Evolutionary conservation across 2,113 vertebrate genomes (phyloP).

Genomic region (Dipodomys merriami): DNA sequence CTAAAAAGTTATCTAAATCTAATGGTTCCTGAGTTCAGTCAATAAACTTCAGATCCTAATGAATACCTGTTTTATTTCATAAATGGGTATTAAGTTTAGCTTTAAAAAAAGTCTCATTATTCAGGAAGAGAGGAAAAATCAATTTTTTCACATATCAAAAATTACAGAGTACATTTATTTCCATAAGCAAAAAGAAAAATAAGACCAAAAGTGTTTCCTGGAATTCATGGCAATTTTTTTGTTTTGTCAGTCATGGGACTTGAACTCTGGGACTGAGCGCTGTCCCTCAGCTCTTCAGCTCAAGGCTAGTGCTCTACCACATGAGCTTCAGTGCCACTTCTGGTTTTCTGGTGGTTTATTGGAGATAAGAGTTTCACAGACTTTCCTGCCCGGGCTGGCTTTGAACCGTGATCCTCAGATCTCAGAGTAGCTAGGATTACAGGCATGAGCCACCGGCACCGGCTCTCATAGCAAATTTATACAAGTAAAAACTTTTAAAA

Average conservation of each 20-base stretch:
- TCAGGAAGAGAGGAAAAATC: not conserved
- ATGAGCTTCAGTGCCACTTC: too few species aligned
- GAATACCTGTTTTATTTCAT: not conserved
- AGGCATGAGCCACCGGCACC: too few species aligned
- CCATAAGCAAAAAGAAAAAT: conserved; percentile 1
- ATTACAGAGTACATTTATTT: conserved; percentile 24
- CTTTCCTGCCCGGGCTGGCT: too few species aligned
- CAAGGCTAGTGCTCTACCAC: too few species aligned
- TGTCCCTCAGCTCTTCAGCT: too few species aligned
- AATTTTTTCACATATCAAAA: conserved; percentile 11
- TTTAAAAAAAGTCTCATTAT: too few species aligned
- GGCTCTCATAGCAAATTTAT: not conserved
- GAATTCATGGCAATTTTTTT: conserved; percentile 2
- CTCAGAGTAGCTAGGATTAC: too few species aligned
- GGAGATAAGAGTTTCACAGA: too few species aligned
- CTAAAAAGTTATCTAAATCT: conserved; percentile 35
- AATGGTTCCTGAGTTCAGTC: conserved; percentile 12
- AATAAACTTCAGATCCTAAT: conserved; percentile 3
- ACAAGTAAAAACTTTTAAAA: not conserved
- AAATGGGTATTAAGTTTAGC: not conserved
- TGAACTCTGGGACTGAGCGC: too few species aligned
- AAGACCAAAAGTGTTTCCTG: not conserved
- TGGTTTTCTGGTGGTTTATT: too few species aligned
- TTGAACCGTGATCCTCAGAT: too few species aligned
- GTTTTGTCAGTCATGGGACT: too few species aligned